Percentiles rank a stretch among this genome's conserved stretches.
These are phyloP conservation scores for Pissodes strobi DNA, from an alignment of 1,140 invertebrate species.

Conservation along the genomic window DNA sequence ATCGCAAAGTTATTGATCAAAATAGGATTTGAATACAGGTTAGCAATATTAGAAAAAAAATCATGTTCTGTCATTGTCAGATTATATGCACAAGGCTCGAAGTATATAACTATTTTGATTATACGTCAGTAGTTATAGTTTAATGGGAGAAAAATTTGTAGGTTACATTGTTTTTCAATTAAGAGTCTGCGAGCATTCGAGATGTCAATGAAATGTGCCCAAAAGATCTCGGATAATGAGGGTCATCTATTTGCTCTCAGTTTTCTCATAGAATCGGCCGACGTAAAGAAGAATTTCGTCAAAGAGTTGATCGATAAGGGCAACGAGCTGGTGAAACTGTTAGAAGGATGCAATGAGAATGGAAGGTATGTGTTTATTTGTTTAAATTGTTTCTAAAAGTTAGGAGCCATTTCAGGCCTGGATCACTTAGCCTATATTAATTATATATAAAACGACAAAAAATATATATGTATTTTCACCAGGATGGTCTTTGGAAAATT, in stretches of 20 bases:
- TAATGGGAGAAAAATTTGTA: no score
- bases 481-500: no score
- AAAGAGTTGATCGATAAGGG: conserved; percentile 11
- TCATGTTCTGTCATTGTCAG: no score
- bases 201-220: conserved; percentile 17
- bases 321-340: neutral
- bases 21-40: conserved; percentile 13
- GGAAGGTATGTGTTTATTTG: conserved; percentile 5
- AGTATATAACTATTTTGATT: no score
- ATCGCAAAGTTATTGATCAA: conserved; percentile 1
- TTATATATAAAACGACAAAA: no score
- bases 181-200: conserved; percentile 21
- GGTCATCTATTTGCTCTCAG: conserved; percentile 7
- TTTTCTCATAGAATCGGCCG: conserved; percentile 27
- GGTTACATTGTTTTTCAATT: conserved; percentile 20
- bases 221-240: neutral
- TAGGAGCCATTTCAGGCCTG: no score
- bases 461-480: no score
- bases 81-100: no score
- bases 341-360: neutral
- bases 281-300: conserved; percentile 10
- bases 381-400: no score
- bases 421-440: no score
- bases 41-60: no score
- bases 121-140: no score